phyloP scores from a whole-genome alignment of 2,113 vertebrate species.

The Corynorhinus townsendii region DNA sequence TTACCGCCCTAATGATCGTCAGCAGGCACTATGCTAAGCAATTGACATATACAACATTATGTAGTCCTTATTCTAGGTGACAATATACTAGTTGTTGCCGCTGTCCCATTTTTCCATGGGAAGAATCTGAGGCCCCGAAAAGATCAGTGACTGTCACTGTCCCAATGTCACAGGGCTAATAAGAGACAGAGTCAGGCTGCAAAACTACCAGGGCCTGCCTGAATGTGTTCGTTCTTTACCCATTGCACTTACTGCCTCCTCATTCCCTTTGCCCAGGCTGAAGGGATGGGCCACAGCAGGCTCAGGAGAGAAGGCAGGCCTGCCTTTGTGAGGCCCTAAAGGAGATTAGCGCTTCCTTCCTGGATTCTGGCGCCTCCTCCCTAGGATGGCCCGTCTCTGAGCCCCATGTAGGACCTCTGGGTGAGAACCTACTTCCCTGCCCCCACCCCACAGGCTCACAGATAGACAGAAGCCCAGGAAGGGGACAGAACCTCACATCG shows the following conservation, averaged over 20 bases:
- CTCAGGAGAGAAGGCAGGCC: background rate
- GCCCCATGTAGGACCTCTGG: background rate
- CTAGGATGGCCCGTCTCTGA: background rate
- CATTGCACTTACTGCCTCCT: background rate
- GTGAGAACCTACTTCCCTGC: background rate
- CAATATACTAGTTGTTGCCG: background rate
- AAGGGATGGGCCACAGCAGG: background rate
- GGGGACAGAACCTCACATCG: conserved; percentile 48
- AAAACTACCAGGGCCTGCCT: background rate
- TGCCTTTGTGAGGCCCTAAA: background rate
- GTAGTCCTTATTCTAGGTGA: background rate
- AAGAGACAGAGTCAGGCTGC: background rate
- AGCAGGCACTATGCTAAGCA: background rate
- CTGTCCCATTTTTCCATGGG: background rate
- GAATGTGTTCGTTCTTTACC: background rate
- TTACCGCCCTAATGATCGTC: background rate
- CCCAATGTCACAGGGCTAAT: background rate
- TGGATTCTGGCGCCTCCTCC: background rate
- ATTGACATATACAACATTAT: background rate
- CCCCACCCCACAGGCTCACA: background rate
- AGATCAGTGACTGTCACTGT: background rate
- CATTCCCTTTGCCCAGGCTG: background rate
- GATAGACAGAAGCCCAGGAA: background rate
- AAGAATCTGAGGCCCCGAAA: conserved; percentile 21
- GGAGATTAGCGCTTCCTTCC: background rate